phyloP scores from a whole-genome alignment of 2,888 invertebrate genomes.

The Hyppa rectilinea region DNA sequence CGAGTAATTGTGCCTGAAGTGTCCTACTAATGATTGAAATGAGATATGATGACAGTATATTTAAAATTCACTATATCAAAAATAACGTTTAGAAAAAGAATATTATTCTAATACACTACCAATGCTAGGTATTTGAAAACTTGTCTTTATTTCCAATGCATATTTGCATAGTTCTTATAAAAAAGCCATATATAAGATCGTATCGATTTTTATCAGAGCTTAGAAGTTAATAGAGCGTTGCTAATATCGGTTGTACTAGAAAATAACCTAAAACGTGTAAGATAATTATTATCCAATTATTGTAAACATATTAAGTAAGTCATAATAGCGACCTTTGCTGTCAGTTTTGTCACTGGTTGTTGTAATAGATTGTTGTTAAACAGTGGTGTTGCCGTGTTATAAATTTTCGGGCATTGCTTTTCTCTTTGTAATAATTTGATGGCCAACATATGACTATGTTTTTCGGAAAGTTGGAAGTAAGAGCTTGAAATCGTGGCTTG shows the following conservation, averaged over 20 bases:
- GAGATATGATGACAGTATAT: too few relatives aligned
- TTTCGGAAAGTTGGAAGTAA: background rate
- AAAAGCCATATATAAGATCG: slow-evolving; percentile 38
- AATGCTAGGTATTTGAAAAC: slow-evolving; percentile 19
- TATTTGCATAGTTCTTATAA: slow-evolving; percentile 51
- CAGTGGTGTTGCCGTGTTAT: background rate
- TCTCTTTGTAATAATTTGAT: background rate
- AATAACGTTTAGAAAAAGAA: background rate
- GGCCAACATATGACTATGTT: background rate
- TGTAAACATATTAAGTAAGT: slow-evolving; percentile 59
- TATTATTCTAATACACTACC: background rate
- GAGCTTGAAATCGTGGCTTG: background rate
- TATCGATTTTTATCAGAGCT: slow-evolving; percentile 41
- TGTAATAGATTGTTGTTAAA: slow-evolving; percentile 34
- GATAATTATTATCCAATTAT: slow-evolving; percentile 58
- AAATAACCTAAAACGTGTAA: slow-evolving; percentile 18
- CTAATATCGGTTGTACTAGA: slow-evolving; percentile 22
- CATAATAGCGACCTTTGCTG: slow-evolving; percentile 35
- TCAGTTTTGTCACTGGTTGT: slow-evolving; percentile 19
- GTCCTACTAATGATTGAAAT: too few relatives aligned
- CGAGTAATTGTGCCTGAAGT: too few relatives aligned
- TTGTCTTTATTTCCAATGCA: slow-evolving; percentile 12
- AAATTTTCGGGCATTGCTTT: background rate
- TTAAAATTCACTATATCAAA: background rate
- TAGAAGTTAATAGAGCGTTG: slow-evolving; percentile 40